phyloP scores from a whole-genome alignment of 1,140 invertebrate species.

The Cylas formicarius region DNA sequence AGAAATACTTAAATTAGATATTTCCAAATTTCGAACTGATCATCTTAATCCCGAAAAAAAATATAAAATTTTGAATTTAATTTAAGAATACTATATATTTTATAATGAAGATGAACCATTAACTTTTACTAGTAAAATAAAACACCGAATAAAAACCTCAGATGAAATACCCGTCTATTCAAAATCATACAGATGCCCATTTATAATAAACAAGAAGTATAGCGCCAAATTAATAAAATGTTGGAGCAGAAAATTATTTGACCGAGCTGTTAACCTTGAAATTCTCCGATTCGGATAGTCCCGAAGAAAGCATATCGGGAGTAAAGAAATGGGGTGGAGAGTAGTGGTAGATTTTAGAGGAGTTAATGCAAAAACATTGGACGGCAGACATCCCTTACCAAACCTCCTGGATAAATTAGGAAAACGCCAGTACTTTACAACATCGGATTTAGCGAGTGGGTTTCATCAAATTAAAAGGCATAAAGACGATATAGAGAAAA shows the following conservation, averaged over 20 bases:
- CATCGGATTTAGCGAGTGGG: slow-evolving; percentile 37
- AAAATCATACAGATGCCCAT: slow-evolving; percentile 16
- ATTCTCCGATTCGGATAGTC: too few species aligned
- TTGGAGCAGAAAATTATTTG: slow-evolving; percentile 15
- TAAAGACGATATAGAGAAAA: slow-evolving; percentile 32
- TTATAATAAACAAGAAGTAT: slow-evolving; percentile 28
- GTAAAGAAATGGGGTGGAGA: slow-evolving; percentile 21
- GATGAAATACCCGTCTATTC: slow-evolving; percentile 8
- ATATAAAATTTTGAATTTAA: too few species aligned
- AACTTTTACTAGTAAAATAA: slow-evolving; percentile 5
- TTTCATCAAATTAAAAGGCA: slow-evolving; percentile 15
- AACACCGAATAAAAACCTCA: slow-evolving; percentile 9
- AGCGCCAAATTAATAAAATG: slow-evolving; percentile 23
- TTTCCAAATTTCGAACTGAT: too few species aligned
- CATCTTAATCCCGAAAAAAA: too few species aligned
- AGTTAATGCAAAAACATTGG: slow-evolving; percentile 39
- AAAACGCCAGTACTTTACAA: slow-evolving; percentile 36
- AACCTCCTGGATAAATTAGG: slow-evolving; percentile 39
- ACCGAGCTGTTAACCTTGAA: slow-evolving; percentile 31
- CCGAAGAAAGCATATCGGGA: slow-evolving; percentile 34
- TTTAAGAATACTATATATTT: slow-evolving; percentile 15
- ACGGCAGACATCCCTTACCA: slow-evolving; percentile 44
- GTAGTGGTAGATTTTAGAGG: slow-evolving; percentile 39
- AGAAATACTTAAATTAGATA: background rate
- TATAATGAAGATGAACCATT: slow-evolving; percentile 19